These are phyloP conservation scores for Aporophyla nigra DNA, from an alignment of 2,888 invertebrate species.

Conservation along the genomic window DNA sequence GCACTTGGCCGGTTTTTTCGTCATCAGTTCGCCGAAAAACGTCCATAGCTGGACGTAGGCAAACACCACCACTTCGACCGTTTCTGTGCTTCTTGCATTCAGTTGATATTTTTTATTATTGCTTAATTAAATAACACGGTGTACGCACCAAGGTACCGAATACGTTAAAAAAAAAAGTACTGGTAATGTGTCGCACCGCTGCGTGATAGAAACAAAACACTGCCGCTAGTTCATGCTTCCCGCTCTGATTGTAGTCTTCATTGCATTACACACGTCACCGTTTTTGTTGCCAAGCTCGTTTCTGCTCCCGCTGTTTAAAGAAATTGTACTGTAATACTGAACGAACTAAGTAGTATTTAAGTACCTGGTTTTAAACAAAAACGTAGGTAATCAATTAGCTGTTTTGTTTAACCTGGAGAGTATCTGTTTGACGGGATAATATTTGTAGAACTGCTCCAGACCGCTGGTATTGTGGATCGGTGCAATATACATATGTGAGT, in stretches of 20 bases:
- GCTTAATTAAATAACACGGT: not conserved
- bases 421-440: not conserved
- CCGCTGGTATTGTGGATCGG: not conserved
- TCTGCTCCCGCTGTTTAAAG: constrained; percentile 5
- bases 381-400: constrained; percentile 18
- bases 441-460: not conserved
- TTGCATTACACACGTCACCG: constrained; percentile 37
- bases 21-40: no score
- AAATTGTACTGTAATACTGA: constrained; percentile 19
- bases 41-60: no score
- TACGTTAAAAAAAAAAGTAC: not conserved
- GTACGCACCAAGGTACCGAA: no score
- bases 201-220: constrained; percentile 20
- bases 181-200: not conserved
- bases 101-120: not conserved
- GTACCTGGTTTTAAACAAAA: constrained; percentile 21
- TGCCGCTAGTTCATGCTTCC: constrained; percentile 4
- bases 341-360: constrained; percentile 36
- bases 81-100: no score
- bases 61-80: no score
- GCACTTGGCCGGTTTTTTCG: no score
- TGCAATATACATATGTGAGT: not conserved
- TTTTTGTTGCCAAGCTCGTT: constrained; percentile 42
- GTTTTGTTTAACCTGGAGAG: constrained; percentile 5
- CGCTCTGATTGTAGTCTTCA: constrained; percentile 17